Evolutionary conservation across 2,888 invertebrate genomes (phyloP).

Genomic region (Tricholauxania praeusta): DNA sequence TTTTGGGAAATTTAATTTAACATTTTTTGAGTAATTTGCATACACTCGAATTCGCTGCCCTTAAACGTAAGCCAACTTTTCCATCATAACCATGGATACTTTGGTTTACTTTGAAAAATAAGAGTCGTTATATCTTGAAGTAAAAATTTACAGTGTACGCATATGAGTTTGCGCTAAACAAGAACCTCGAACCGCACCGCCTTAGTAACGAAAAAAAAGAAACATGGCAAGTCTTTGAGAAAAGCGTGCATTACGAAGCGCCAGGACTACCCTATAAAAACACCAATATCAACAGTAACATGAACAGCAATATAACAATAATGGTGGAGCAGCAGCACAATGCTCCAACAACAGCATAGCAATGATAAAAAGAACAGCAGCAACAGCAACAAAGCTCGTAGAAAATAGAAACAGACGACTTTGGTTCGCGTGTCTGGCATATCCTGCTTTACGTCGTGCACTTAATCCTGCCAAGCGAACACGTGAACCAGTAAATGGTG

Average conservation of each 20-base stretch:
- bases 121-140: too few relatives aligned
- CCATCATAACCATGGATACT: too few relatives aligned
- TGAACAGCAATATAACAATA: constrained; percentile 52
- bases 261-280: neutral
- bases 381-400: constrained; percentile 48
- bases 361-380: constrained; percentile 52
- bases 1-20: too few relatives aligned
- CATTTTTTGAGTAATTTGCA: too few relatives aligned
- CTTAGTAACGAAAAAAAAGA: constrained; percentile 14
- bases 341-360: constrained; percentile 42
- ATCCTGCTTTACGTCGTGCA: constrained; percentile 21
- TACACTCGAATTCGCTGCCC: too few relatives aligned
- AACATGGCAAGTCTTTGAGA: too few relatives aligned
- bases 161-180: constrained; percentile 29
- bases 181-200: neutral
- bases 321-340: constrained; percentile 42
- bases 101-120: too few relatives aligned
- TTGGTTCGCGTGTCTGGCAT: constrained; percentile 23
- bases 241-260: neutral
- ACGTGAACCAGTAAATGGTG: constrained; percentile 12
- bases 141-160: too few relatives aligned
- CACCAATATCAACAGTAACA: neutral
- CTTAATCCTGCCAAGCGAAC: constrained; percentile 34
- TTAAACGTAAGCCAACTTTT: too few relatives aligned
- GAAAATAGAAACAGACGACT: constrained; percentile 27